A percentile compares a stretch with the other conserved stretches of the same genome.
phyloP scores from a whole-genome alignment of 92 coral and sea anemone species.

The Zoanthus gigantus region DNA sequence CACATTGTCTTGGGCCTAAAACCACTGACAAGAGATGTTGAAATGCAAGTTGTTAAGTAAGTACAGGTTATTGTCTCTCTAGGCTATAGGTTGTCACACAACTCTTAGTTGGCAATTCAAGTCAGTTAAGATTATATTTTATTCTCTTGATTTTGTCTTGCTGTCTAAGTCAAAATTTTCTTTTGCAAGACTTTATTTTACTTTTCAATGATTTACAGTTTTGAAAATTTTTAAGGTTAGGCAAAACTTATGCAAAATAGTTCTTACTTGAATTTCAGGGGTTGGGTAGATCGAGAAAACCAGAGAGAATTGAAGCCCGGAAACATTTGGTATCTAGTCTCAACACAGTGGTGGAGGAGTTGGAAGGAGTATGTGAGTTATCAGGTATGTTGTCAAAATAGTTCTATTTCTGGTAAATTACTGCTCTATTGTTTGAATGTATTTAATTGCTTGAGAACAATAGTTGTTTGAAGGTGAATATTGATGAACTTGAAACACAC shows the following conservation, averaged over 20 bases:
- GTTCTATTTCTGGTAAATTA: no score
- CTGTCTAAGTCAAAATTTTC: no score
- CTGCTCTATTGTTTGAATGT: no score
- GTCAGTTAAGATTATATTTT: not conserved
- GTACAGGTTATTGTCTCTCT: not conserved
- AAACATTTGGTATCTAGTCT: conserved; percentile 83
- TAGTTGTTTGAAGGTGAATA: no score
- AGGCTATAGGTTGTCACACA: no score
- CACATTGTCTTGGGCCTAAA: conserved; percentile 92
- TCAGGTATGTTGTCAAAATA: conserved; percentile 56
- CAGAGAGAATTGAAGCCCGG: conserved; percentile 88
- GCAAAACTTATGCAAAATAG: no score
- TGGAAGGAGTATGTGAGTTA: conserved; percentile 92
- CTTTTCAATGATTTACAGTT: no score
- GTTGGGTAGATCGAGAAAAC: conserved; percentile 98
- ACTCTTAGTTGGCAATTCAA: not conserved
- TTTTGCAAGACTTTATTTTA: no score
- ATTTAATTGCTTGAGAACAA: no score
- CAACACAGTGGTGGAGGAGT: conserved; percentile 95
- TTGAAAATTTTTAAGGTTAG: not conserved
- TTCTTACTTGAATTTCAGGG: conserved; percentile 54
- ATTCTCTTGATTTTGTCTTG: not conserved
- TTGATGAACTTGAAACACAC: no score
- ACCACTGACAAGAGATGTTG: conserved; percentile 91
- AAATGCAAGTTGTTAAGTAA: conserved; percentile 92